Evolutionary conservation across 2,113 vertebrate genomes (phyloP).

Genomic region (Orycteropus afer): DNA sequence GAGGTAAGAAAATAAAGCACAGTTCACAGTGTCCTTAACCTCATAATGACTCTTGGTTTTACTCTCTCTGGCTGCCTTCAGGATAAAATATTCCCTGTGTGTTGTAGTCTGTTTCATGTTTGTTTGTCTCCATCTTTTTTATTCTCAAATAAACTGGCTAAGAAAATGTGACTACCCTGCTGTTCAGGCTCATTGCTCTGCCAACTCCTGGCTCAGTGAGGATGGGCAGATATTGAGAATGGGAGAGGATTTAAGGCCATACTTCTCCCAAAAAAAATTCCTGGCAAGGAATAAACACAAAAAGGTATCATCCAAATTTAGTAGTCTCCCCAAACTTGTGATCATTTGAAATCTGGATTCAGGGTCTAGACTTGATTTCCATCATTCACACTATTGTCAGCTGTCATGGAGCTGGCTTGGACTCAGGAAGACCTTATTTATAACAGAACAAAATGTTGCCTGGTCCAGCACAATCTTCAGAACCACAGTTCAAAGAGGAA

Average conservation of each 20-base stretch:
- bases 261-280: not conserved
- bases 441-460: not conserved
- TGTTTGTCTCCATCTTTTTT: not conserved
- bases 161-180: not conserved
- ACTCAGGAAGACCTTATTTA: not conserved
- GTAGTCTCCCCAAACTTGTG: not conserved
- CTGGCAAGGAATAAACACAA: constrained; percentile 20
- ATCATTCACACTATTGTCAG: not conserved
- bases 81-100: not conserved
- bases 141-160: not conserved
- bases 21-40: not conserved
- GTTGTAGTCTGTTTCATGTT: not conserved
- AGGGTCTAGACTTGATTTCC: not conserved
- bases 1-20: not conserved
- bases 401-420: not conserved
- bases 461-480: not conserved
- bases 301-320: not conserved
- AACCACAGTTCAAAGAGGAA: not conserved
- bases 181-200: not conserved
- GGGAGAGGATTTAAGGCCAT: not conserved
- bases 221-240: not conserved
- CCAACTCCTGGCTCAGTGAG: constrained; percentile 1
- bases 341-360: not conserved
- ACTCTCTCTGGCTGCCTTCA: not conserved
- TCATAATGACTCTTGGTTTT: not conserved